A percentile compares a stretch with the other conserved stretches of the same genome.
These are phyloP conservation scores for Corapipo altera DNA, from an alignment of 2,113 vertebrate genomes.

Conservation along the genomic window DNA sequence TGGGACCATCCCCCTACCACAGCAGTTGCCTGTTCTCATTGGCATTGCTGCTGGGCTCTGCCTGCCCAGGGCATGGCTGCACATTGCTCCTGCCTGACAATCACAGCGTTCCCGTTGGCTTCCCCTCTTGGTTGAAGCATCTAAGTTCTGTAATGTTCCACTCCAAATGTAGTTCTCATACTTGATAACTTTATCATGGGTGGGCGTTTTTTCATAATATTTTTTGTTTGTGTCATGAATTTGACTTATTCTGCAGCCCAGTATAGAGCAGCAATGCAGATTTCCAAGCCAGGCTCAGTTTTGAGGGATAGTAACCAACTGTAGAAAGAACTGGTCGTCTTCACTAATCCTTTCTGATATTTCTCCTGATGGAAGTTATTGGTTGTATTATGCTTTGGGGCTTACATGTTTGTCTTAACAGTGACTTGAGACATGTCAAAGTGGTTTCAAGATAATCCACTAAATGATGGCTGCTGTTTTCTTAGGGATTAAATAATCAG, in stretches of 20 bases:
- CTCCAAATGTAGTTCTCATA: neutral
- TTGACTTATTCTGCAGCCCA: neutral
- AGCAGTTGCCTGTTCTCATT: neutral
- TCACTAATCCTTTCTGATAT: neutral
- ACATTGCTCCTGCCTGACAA: neutral
- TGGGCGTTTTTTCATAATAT: neutral
- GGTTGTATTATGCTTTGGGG: neutral
- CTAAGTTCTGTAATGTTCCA: neutral
- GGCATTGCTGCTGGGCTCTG: fast-evolving
- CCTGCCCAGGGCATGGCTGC: neutral
- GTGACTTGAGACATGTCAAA: neutral
- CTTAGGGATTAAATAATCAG: neutral
- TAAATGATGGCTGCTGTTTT: neutral
- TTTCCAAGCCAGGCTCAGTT: neutral
- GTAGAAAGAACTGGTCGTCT: neutral
- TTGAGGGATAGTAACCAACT: neutral
- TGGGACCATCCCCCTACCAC: fast-evolving
- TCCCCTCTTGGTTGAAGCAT: neutral
- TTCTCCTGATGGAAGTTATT: neutral
- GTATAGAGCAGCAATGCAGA: neutral
- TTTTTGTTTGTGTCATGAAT: fast-evolving
- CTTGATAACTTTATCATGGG: neutral
- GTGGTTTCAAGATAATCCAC: neutral
- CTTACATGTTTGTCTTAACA: neutral
- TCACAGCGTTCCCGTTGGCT: neutral